A percentile compares a stretch with the other conserved stretches of the same genome.
phyloP scores from a whole-genome alignment of 2,888 invertebrate species.

The Apomyelois bistriatella region DNA sequence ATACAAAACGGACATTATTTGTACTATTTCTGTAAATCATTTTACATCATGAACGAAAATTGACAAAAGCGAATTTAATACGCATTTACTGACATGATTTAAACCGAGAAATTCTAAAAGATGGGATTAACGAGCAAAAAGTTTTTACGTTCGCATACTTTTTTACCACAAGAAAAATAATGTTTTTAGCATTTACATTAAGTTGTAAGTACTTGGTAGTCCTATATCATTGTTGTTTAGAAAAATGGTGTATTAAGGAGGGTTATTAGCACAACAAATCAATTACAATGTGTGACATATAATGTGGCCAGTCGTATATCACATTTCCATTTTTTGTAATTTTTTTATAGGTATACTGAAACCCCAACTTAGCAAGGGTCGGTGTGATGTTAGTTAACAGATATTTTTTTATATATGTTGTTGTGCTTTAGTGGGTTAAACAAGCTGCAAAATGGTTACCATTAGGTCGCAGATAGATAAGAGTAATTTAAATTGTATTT shows the following conservation, averaged over 20 bases:
- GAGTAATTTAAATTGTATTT: slow-evolving; percentile 4
- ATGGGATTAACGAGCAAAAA: background rate
- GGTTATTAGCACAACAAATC: too few relatives aligned
- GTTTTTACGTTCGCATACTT: background rate
- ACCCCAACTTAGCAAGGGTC: background rate
- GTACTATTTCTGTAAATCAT: too few relatives aligned
- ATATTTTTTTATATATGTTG: too few relatives aligned
- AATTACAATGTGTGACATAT: too few relatives aligned
- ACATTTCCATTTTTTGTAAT: background rate
- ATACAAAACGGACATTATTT: too few relatives aligned
- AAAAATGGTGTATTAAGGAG: background rate
- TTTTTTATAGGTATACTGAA: background rate
- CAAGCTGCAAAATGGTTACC: background rate
- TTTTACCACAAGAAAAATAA: background rate
- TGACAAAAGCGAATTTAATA: too few relatives aligned
- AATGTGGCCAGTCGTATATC: background rate
- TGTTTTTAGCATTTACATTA: slow-evolving; percentile 10
- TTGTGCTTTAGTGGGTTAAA: background rate
- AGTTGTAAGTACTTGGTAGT: slow-evolving; percentile 20
- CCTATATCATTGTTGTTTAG: slow-evolving; percentile 15
- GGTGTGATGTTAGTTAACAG: background rate
- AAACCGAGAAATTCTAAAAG: too few relatives aligned
- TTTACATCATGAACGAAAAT: too few relatives aligned
- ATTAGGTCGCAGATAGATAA: background rate
- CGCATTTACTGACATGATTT: too few relatives aligned